phyloP scores from a whole-genome alignment of 2,888 invertebrate species.

The Trichacis sp. region DNA sequence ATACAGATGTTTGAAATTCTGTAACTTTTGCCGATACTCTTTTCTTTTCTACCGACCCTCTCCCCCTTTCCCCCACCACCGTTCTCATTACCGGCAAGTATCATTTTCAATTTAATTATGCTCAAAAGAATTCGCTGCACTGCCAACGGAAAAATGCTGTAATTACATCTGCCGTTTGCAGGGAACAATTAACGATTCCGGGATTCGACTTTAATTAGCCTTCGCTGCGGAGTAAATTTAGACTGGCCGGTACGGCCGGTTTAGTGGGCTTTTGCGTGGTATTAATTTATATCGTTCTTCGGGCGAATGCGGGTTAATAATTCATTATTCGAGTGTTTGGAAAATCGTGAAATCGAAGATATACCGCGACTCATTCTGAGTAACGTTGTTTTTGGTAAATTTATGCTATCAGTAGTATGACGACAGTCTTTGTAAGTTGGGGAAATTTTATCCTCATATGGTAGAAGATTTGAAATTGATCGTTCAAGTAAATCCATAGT shows the following conservation, averaged over 20 bases:
- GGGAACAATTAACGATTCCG: conserved; percentile 13
- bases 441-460: too few relatives aligned
- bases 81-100: conserved; percentile 32
- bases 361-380: too few relatives aligned
- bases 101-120: conserved; percentile 30
- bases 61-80: conserved; percentile 25
- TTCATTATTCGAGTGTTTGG: conserved; percentile 5
- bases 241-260: conserved; percentile 19
- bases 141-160: background rate
- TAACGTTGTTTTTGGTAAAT: too few relatives aligned
- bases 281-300: conserved; percentile 19
- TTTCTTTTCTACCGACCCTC: too few relatives aligned
- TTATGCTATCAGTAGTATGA: too few relatives aligned
- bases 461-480: too few relatives aligned
- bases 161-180: background rate
- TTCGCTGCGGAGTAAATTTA: conserved; percentile 31
- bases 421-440: too few relatives aligned
- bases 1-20: conserved; percentile 24
- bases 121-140: background rate
- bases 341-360: background rate
- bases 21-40: conserved; percentile 9
- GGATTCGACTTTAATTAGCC: conserved; percentile 25
- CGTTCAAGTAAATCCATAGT: too few relatives aligned
- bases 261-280: conserved; percentile 22
- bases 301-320: conserved; percentile 13